A percentile compares a stretch with the other conserved stretches of the same genome.
phyloP scores from a whole-genome alignment of 2,888 invertebrate genomes.

The Saturnia japonica region DNA sequence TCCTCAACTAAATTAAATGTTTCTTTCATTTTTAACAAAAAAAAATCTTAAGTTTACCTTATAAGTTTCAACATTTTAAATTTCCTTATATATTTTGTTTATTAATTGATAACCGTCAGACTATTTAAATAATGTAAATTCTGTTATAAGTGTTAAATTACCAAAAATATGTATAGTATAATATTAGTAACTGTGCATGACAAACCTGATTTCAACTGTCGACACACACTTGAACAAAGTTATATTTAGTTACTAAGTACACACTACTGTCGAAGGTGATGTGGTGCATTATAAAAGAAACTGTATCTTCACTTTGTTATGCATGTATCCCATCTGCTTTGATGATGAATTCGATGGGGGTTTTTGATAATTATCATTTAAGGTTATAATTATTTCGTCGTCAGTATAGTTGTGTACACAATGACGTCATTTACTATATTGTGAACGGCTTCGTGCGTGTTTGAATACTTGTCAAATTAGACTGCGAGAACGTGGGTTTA shows the following conservation, averaged over 20 bases:
- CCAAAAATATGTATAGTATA: conserved; percentile 58
- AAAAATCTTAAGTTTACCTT: neutral
- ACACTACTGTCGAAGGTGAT: conserved; percentile 52
- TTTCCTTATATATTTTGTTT: neutral
- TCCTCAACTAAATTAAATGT: no score
- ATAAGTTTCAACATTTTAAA: neutral
- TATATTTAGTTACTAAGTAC: conserved; percentile 47
- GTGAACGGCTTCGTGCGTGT: conserved; percentile 61
- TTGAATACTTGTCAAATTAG: conserved; percentile 61
- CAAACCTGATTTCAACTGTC: conserved; percentile 55
- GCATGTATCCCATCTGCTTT: neutral
- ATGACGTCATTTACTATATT: conserved; percentile 51
- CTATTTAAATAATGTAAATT: conserved; percentile 5
- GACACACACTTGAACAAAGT: conserved; percentile 20
- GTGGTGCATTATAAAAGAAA: conserved; percentile 63
- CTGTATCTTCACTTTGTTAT: conserved; percentile 25
- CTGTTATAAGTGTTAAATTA: conserved; percentile 51
- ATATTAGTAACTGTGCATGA: conserved; percentile 71
- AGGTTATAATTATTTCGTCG: conserved; percentile 39
- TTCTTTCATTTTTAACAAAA: neutral
- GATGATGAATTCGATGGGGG: conserved; percentile 33
- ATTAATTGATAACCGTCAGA: neutral
- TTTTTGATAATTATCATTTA: conserved; percentile 29
- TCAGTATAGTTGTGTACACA: conserved; percentile 44
- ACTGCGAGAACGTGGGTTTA: conserved; percentile 71